Evolutionary conservation across 2,888 invertebrate genomes (phyloP).

Genomic region (Pseudococcus viburni): DNA sequence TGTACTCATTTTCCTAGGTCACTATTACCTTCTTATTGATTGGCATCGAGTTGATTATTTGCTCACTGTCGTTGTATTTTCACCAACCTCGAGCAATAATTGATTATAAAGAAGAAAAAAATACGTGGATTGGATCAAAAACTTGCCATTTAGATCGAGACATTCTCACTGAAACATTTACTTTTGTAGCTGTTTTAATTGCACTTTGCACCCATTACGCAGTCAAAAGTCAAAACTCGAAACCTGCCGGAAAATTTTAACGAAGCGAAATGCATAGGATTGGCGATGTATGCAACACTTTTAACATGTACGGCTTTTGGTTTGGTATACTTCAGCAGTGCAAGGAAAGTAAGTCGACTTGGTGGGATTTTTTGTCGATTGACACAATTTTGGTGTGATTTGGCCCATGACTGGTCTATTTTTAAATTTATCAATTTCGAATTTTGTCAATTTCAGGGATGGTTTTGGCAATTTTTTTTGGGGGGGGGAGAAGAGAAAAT

Average conservation of each 20-base stretch:
- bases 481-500: too few species aligned
- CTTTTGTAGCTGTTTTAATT: constrained; percentile 81
- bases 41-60: neutral
- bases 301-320: constrained; percentile 87
- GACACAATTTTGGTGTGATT: too few species aligned
- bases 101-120: neutral
- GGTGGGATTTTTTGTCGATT: too few species aligned
- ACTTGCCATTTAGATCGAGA: neutral
- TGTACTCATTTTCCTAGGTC: neutral
- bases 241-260: constrained; percentile 88
- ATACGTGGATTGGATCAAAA: neutral
- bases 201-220: constrained; percentile 84
- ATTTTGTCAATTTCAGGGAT: too few species aligned
- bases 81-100: neutral
- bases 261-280: constrained; percentile 82
- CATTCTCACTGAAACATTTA: constrained; percentile 75
- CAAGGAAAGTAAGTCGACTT: constrained; percentile 69
- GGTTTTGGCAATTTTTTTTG: too few species aligned
- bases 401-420: too few species aligned
- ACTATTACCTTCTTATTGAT: neutral
- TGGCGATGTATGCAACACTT: constrained; percentile 86
- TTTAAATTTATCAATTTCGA: too few species aligned
- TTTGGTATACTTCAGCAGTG: constrained; percentile 82
- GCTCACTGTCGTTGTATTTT: neutral
- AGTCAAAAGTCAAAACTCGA: constrained; percentile 81